Conservation (phyloP, 2,113 vertebrate genomes). For the Hippoglossus stenolepis region DNA sequence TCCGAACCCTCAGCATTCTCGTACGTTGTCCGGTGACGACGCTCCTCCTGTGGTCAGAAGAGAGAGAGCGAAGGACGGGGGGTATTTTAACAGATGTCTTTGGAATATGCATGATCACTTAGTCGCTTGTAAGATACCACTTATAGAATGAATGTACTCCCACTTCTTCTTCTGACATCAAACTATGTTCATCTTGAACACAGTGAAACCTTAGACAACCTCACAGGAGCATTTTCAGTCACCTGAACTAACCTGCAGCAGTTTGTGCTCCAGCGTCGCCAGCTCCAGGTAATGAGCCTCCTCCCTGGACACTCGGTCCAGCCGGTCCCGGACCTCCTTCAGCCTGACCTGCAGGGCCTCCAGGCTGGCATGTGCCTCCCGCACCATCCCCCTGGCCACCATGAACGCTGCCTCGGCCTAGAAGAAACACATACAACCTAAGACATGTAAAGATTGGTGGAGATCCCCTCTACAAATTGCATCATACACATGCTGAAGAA, state of each 20-base stretch:
- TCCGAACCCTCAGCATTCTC: slow-evolving; percentile 87
- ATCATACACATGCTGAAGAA: neutral
- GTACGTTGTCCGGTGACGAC: slow-evolving; percentile 85
- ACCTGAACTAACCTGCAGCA: slow-evolving; percentile 88
- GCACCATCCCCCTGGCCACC: slow-evolving; percentile 93
- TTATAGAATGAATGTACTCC: neutral
- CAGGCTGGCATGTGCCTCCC: slow-evolving; percentile 87
- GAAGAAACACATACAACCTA: neutral
- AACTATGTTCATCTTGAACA: neutral
- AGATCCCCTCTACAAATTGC: too few relatives aligned
- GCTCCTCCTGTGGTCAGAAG: slow-evolving; percentile 88
- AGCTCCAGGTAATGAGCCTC: slow-evolving; percentile 94
- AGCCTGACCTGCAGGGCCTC: slow-evolving; percentile 88
- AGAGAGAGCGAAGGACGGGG: too few relatives aligned
- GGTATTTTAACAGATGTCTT: too few relatives aligned
- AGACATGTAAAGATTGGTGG: too few relatives aligned
- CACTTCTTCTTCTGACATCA: neutral
- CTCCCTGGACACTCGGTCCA: slow-evolving; percentile 94
- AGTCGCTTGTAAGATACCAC: neutral
- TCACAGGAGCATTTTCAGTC: neutral
- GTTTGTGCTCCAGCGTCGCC: slow-evolving; percentile 92
- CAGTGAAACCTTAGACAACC: neutral
- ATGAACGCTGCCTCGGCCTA: slow-evolving; percentile 96
- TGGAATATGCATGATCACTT: too few relatives aligned
- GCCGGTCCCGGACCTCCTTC: slow-evolving; percentile 93